Evolutionary conservation across 2,113 vertebrate genomes (phyloP).

Genomic region (Dicerorhinus sumatrensis): DNA sequence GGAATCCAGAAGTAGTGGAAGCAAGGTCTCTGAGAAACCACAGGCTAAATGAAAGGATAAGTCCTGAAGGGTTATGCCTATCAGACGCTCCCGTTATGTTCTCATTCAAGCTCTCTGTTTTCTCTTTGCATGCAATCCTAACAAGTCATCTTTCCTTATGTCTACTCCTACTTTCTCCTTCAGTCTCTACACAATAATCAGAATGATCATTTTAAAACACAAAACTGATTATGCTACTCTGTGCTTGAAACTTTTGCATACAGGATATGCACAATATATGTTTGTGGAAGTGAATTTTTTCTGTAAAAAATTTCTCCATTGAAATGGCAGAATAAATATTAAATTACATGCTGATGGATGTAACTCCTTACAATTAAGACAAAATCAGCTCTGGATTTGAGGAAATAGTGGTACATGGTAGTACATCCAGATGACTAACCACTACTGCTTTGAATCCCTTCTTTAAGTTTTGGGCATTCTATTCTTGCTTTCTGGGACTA

Average conservation of each 20-base stretch:
- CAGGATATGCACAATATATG: not conserved
- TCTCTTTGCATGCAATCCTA: not conserved
- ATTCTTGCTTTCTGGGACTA: not conserved
- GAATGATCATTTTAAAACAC: not conserved
- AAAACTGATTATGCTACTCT: not conserved
- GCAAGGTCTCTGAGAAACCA: not conserved
- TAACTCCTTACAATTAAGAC: not conserved
- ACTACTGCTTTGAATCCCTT: not conserved
- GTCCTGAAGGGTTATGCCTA: not conserved
- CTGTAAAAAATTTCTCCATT: not conserved
- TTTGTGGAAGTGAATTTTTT: not conserved
- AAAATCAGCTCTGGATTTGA: not conserved
- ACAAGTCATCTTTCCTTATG: not conserved
- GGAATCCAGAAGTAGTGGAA: not conserved
- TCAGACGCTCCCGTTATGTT: not conserved
- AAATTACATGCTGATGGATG: not conserved
- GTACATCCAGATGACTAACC: not conserved
- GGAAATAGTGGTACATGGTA: not conserved
- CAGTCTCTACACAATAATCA: not conserved
- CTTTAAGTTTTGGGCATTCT: not conserved
- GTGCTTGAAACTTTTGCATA: not conserved
- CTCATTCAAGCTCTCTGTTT: not conserved
- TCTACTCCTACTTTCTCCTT: not conserved
- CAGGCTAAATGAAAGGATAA: not conserved
- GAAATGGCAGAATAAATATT: not conserved